A percentile compares a stretch with the other conserved stretches of the same genome.
phyloP scores from a whole-genome alignment of 2,113 vertebrate species.

The Gnathonemus longibarbis region DNA sequence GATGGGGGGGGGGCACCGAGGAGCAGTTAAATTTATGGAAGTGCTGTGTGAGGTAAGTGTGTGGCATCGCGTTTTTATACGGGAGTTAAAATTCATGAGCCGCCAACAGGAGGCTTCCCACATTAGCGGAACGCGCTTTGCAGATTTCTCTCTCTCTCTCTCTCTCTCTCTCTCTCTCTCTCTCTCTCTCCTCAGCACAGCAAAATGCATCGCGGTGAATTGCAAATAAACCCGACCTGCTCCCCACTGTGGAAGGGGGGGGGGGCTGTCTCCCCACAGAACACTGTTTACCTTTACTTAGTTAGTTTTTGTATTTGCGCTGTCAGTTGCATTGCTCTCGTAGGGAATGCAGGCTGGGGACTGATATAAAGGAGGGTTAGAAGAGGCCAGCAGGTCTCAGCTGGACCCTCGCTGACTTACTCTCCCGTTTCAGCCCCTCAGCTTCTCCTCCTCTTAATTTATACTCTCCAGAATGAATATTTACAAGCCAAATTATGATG shows the following conservation, averaged over 20 bases:
- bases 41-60: background rate
- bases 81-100: background rate
- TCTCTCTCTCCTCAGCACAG: background rate
- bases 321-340: background rate
- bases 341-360: background rate
- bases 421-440: background rate
- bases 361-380: background rate
- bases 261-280: background rate
- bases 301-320: background rate
- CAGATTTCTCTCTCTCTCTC: background rate
- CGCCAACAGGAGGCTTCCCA: background rate
- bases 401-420: background rate
- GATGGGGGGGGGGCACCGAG: background rate
- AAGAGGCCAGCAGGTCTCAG: background rate
- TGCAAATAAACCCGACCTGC: background rate
- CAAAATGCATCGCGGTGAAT: background rate
- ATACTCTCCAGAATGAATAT: background rate
- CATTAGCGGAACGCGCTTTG: background rate
- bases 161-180: too few species aligned
- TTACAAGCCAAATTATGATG: background rate
- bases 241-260: background rate
- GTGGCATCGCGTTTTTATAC: background rate
- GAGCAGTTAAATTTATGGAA: background rate
- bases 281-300: background rate
- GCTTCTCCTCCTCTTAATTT: background rate